phyloP scores from a whole-genome alignment of 2,888 invertebrate genomes.

The Norana najaformis region DNA sequence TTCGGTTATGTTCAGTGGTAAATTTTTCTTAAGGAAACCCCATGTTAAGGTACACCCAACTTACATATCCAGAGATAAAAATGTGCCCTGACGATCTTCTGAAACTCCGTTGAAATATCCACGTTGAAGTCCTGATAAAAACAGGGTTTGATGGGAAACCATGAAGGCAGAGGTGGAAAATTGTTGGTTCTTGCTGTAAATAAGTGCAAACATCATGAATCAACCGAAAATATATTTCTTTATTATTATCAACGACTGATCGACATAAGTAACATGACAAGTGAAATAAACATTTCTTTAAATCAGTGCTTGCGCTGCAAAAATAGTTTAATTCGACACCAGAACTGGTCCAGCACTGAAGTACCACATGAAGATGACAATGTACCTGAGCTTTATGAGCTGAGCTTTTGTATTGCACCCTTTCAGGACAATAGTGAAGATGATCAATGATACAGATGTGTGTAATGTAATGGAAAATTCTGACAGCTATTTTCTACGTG shows the following conservation, averaged over 20 bases:
- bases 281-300: too few relatives aligned
- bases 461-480: too few relatives aligned
- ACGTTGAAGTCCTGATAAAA: slow-evolving; percentile 99
- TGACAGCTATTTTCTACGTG: too few relatives aligned
- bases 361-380: too few relatives aligned
- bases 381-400: too few relatives aligned
- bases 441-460: too few relatives aligned
- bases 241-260: background rate
- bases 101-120: slow-evolving; percentile 96
- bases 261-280: background rate
- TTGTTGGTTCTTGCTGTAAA: slow-evolving; percentile 79
- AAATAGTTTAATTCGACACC: background rate
- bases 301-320: background rate
- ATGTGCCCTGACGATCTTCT: slow-evolving; percentile 88
- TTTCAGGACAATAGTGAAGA: too few relatives aligned
- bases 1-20: background rate
- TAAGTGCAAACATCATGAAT: slow-evolving; percentile 47
- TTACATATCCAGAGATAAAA: slow-evolving; percentile 96
- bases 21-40: background rate
- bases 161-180: slow-evolving; percentile 93
- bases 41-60: slow-evolving; percentile 7
- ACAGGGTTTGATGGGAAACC: slow-evolving; percentile 86
- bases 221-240: background rate
- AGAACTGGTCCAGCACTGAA: too few relatives aligned
- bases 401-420: too few relatives aligned